phyloP scores from a whole-genome alignment of 2,113 vertebrate species.

The Strix aluco region DNA sequence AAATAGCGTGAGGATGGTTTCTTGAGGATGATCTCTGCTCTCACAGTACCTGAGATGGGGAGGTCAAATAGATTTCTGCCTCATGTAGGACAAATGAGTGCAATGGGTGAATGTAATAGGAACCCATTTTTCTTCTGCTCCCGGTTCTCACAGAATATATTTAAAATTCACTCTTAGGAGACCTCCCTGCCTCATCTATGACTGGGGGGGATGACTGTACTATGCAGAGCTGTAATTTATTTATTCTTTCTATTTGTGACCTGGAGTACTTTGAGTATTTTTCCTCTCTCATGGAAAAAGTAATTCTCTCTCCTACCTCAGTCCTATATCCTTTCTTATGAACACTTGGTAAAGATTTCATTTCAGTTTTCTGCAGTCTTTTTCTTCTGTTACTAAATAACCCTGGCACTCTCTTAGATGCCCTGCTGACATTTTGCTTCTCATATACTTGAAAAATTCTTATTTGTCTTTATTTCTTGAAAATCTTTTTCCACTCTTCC shows the following conservation, averaged over 20 bases:
- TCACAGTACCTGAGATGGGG: neutral
- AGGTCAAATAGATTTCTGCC: neutral
- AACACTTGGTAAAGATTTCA: slow-evolving; percentile 48
- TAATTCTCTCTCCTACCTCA: slow-evolving; percentile 41
- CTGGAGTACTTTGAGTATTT: slow-evolving; percentile 1
- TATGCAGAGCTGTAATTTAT: slow-evolving; percentile 37
- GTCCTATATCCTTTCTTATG: slow-evolving; percentile 11
- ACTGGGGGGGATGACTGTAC: neutral
- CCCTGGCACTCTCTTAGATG: neutral
- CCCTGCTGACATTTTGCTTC: slow-evolving; percentile 36
- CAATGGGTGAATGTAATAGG: neutral
- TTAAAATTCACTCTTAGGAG: slow-evolving; percentile 15
- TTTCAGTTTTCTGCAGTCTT: slow-evolving; percentile 46
- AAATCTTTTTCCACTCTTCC: neutral
- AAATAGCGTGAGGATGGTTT: neutral
- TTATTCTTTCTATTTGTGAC: neutral
- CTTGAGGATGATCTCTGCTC: neutral
- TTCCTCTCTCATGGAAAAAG: neutral
- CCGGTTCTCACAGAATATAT: neutral
- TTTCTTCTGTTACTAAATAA: slow-evolving; percentile 42
- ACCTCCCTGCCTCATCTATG: neutral
- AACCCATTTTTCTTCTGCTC: slow-evolving; percentile 6
- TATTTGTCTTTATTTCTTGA: slow-evolving; percentile 37
- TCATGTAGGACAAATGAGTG: neutral
- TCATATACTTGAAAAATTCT: slow-evolving; percentile 15